Base-by-base conservation (phyloP, 2,113 vertebrate genomes). In the Loxodonta africana region DNA sequence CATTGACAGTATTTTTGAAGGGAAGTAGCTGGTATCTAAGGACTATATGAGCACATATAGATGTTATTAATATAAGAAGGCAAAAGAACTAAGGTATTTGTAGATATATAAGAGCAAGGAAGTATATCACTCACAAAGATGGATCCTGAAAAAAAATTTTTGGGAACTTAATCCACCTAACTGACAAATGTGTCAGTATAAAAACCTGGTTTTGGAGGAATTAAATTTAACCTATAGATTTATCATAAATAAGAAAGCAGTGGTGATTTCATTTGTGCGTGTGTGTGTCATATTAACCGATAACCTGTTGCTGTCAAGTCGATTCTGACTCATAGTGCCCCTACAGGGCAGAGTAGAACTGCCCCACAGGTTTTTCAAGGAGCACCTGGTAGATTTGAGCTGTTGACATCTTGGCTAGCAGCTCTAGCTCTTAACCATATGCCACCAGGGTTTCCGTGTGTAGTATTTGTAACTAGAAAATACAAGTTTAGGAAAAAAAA, bases 381-480 rank as follows among this genome's bases (percentile, higher is more conserved):
- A 69, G 67, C 8, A 21, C 21, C 30, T 33, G 67, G 2, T 33
- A 28, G 30, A 33, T 7, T 33, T 28, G 15, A 69, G 15, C 67
- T 11, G 67, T 28, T 10, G 11, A 69, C 67, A 53, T 28, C 30
- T 33, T 11, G 28, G 30, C 33, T 33, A 33, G 28, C 30, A 69
- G 67, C 28, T 26, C 28, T 8, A 33, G 30, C 14, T 11, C 30
- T 12, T 33, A 69, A 69, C 30, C 67, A 69, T 33, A 21, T 21
- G 10, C 4, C 30, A 69, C 67, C 67, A 69, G 30, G 30, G 67
- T 53, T 53, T 53, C 51, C 51, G 12, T 9, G 48, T 44, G 1
- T 62, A 8, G 69, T 48, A 67, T 30, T 83, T 92, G 83, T 63
- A 94, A 89, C 18, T 95, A 90, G 88, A 90, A 96, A 88, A 81